Evolutionary conservation across 1,140 invertebrate species (phyloP).

Genomic region (Pogonus chalceus): DNA sequence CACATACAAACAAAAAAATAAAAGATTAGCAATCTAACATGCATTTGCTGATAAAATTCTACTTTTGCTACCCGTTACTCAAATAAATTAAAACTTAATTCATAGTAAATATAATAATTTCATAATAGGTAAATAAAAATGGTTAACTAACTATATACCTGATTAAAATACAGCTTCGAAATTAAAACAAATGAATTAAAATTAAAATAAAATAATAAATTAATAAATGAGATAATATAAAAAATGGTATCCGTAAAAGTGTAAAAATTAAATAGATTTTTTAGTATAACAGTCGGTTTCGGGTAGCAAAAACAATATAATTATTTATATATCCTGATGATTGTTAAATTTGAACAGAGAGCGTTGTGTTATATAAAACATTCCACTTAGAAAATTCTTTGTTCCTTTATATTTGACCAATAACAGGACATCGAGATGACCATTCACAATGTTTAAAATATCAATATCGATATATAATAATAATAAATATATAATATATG

Average conservation of each 20-base stretch:
- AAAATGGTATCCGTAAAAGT: background rate
- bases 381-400: constrained; percentile 36
- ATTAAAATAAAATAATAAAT: background rate
- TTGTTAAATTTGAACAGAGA: background rate
- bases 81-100: background rate
- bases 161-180: background rate
- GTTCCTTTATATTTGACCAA: constrained; percentile 24
- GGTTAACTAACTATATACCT: no score
- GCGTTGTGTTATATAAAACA: constrained; percentile 6
- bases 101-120: background rate
- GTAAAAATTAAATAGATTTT: background rate
- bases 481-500: constrained; percentile 10
- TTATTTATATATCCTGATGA: background rate
- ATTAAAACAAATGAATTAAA: background rate
- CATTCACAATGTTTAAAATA: constrained; percentile 5
- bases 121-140: no score
- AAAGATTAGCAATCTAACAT: no score
- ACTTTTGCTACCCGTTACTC: constrained; percentile 7
- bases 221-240: background rate
- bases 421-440: background rate
- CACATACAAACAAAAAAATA: no score
- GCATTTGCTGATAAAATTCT: background rate
- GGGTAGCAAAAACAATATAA: background rate
- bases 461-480: constrained; percentile 6
- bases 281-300: no score